A percentile compares a stretch with the other conserved stretches of the same genome.
These are phyloP conservation scores for Miltochrista miniata DNA, from an alignment of 2,888 invertebrate genomes.

Conservation along the genomic window DNA sequence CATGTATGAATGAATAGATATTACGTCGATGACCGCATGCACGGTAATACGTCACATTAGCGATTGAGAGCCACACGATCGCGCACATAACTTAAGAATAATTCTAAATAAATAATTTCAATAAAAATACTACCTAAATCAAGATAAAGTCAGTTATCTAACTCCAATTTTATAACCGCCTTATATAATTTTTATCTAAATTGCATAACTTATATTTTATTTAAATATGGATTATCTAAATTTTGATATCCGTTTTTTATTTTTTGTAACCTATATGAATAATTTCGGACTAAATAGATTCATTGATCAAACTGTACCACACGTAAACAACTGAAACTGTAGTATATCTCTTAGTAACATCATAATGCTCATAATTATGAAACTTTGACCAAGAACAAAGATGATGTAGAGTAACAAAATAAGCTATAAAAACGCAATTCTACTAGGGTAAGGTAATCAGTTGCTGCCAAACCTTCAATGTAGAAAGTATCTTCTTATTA, in stretches of 20 bases:
- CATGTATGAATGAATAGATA: too few relatives aligned
- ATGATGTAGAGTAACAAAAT: background rate
- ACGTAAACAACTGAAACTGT: constrained; percentile 1
- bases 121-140: too few relatives aligned
- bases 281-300: background rate
- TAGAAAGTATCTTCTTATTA: background rate
- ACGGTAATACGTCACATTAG: too few relatives aligned
- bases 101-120: too few relatives aligned
- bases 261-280: background rate
- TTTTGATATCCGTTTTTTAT: background rate
- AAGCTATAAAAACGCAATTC: constrained; percentile 4
- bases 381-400: constrained; percentile 1
- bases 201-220: too few relatives aligned
- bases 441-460: constrained; percentile 4
- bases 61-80: too few relatives aligned
- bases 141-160: background rate
- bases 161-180: too few relatives aligned
- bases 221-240: background rate
- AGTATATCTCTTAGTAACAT: constrained; percentile 18
- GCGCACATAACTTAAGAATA: too few relatives aligned
- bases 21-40: too few relatives aligned
- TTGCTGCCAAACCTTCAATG: constrained; percentile 2
- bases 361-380: background rate
- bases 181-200: too few relatives aligned
- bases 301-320: background rate